These are phyloP conservation scores for Capromys pilorides DNA, from an alignment of 2,797 vertebrate species.

Conservation along the genomic window DNA sequence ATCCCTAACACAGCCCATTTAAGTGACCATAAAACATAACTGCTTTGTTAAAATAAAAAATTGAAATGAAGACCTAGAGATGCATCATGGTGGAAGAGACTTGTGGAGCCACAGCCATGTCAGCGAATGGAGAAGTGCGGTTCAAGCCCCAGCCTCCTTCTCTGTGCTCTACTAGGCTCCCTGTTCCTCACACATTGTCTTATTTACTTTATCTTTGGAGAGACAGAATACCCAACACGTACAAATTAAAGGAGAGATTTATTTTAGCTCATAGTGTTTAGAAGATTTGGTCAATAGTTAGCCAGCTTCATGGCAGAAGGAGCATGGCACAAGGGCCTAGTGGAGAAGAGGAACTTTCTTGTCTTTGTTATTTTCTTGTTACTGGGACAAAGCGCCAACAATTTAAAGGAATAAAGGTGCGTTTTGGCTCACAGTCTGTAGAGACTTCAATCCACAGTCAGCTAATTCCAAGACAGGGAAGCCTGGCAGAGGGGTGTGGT, in stretches of 20 bases:
- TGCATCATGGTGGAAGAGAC: neutral
- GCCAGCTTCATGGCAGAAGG: neutral
- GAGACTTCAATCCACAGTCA: neutral
- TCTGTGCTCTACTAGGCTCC: accelerated
- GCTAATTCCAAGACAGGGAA: neutral
- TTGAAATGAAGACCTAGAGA: neutral
- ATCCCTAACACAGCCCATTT: accelerated
- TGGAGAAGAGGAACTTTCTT: neutral
- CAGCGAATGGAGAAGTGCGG: neutral
- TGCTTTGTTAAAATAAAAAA: neutral
- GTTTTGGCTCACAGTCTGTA: neutral
- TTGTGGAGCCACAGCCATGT: accelerated
- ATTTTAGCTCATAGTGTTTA: neutral
- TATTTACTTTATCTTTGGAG: neutral
- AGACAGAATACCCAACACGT: neutral
- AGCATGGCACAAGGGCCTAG: neutral
- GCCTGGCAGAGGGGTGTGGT: neutral
- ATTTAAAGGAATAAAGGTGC: neutral
- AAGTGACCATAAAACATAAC: neutral
- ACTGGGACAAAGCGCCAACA: neutral
- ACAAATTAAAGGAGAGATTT: neutral
- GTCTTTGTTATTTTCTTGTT: neutral
- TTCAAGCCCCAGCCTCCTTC: neutral
- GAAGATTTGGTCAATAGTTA: neutral
- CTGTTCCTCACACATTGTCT: neutral